These are phyloP conservation scores for Drosophila putrida DNA, from an alignment of 2,888 invertebrate species.

Conservation along the genomic window DNA sequence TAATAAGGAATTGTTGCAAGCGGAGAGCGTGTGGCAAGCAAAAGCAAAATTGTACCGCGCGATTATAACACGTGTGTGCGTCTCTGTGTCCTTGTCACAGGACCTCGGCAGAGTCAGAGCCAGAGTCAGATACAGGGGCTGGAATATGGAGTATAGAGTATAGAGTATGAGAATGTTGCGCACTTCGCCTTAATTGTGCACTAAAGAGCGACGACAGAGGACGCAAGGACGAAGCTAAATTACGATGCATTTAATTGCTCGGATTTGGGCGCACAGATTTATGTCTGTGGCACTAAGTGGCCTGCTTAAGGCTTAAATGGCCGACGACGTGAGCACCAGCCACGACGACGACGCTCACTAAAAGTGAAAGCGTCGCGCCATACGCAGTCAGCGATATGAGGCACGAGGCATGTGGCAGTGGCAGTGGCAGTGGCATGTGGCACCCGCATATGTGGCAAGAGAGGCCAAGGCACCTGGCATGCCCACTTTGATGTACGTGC, in stretches of 20 bases:
- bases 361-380: slow-evolving; percentile 65
- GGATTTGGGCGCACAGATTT: slow-evolving; percentile 83
- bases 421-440: slow-evolving; percentile 38
- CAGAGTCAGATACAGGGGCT: neutral
- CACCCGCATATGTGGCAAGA: slow-evolving; percentile 43
- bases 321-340: slow-evolving; percentile 64
- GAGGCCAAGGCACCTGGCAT: slow-evolving; percentile 47
- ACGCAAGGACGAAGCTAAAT: slow-evolving; percentile 59
- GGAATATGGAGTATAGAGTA: slow-evolving; percentile 4
- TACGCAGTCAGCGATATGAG: slow-evolving; percentile 52
- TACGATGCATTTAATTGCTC: slow-evolving; percentile 83
- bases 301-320: slow-evolving; percentile 82
- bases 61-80: slow-evolving; percentile 64
- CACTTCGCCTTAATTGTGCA: slow-evolving; percentile 77
- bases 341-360: slow-evolving; percentile 35
- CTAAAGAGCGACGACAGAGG: slow-evolving; percentile 61
- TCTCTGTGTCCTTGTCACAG: slow-evolving; percentile 14
- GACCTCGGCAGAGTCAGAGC: slow-evolving; percentile 8
- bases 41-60: slow-evolving; percentile 56
- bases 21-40: slow-evolving; percentile 45
- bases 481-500: slow-evolving; percentile 48
- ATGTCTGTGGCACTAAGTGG: slow-evolving; percentile 83
- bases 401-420: slow-evolving; percentile 46
- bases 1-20: slow-evolving; percentile 77
- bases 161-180: slow-evolving; percentile 47